Evolutionary conservation across 2,888 invertebrate species (phyloP).

Genomic region (Tipula unca): DNA sequence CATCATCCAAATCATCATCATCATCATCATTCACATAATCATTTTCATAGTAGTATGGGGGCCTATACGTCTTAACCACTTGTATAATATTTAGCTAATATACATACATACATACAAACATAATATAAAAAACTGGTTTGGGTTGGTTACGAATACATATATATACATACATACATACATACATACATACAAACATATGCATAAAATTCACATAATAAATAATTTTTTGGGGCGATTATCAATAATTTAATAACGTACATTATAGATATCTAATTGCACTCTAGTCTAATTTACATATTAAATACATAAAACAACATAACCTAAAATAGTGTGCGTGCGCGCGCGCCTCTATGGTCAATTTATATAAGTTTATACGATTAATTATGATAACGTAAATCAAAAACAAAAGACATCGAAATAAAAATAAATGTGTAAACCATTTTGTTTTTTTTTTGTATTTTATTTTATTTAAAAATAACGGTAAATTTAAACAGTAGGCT

Average conservation of each 20-base stretch:
- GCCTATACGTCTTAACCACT: constrained; percentile 18
- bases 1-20: constrained; percentile 39
- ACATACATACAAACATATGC: not conserved
- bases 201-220: not conserved
- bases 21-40: constrained; percentile 42
- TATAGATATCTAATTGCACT: not conserved
- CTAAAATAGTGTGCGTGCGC: not conserved
- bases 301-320: too few relatives aligned
- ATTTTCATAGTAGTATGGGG: constrained; percentile 28
- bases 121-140: not conserved
- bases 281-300: constrained; percentile 14
- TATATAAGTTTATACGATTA: not conserved
- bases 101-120: not conserved
- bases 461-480: not conserved
- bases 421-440: not conserved
- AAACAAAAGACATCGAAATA: not conserved
- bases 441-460: not conserved
- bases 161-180: not conserved
- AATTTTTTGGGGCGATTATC: not conserved
- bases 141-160: not conserved
- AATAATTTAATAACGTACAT: not conserved
- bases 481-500: not conserved
- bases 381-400: too few relatives aligned
- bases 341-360: not conserved
- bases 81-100: not conserved